A percentile compares a stretch with the other conserved stretches of the same genome.
Conservation (phyloP, 2,113 vertebrate species). For the Leucosticte australis region DNA sequence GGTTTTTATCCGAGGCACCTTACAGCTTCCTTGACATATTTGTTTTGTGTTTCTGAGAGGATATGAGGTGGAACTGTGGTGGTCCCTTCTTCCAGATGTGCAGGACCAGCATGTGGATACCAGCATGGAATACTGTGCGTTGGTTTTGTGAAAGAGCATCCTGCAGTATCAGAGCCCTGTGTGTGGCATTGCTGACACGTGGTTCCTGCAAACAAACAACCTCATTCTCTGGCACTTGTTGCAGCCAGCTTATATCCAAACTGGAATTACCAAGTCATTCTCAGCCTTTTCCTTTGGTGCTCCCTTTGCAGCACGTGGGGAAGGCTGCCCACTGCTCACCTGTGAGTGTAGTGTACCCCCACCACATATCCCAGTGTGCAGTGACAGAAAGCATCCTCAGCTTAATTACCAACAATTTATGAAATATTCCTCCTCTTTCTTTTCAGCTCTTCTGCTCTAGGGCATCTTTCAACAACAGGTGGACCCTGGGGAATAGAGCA, state of each 20-base stretch:
- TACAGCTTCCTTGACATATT: background rate
- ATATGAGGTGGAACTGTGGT: background rate
- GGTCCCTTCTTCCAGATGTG: background rate
- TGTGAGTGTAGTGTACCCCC: background rate
- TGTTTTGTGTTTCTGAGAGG: background rate
- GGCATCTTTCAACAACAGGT: background rate
- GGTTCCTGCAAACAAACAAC: background rate
- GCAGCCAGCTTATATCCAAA: background rate
- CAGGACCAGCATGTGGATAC: rapidly evolving
- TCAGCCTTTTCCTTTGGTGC: background rate
- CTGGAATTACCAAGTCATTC: background rate
- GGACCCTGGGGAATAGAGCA: background rate
- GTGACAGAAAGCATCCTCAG: background rate
- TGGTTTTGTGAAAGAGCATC: background rate
- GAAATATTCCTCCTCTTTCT: background rate
- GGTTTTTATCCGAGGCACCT: background rate
- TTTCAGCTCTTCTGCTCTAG: background rate
- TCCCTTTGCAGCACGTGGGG: rapidly evolving
- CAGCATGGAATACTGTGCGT: background rate
- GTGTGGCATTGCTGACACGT: rapidly evolving
- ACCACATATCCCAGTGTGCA: background rate
- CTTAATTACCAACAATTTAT: background rate
- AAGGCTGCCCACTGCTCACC: background rate
- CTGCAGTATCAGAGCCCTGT: background rate
- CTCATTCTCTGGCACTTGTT: background rate